Conservation (phyloP, 2,113 vertebrate genomes). For the Atherinomorus stipes region DNA sequence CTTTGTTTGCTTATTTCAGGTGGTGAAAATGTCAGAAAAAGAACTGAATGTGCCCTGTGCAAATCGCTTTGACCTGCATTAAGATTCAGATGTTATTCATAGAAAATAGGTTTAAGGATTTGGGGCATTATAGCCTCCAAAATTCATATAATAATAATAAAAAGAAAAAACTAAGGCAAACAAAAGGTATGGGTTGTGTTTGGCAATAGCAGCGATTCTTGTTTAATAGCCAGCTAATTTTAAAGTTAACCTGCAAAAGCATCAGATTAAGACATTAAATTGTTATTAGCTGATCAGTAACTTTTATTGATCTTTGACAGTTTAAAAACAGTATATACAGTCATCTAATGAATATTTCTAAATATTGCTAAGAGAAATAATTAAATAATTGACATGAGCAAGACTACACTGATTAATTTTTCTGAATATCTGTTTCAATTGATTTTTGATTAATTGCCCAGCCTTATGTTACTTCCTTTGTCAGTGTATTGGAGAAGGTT, state of each 20-base stretch:
- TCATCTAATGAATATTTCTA: too few species aligned
- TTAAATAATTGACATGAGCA: too few species aligned
- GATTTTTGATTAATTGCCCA: too few species aligned
- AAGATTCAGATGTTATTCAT: background rate
- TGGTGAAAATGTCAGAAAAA: slow-evolving; percentile 29
- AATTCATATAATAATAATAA: too few species aligned
- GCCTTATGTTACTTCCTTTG: too few species aligned
- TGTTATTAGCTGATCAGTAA: background rate
- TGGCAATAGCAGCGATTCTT: background rate
- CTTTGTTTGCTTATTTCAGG: background rate
- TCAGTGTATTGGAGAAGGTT: too few species aligned
- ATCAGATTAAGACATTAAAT: background rate
- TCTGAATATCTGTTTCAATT: too few species aligned
- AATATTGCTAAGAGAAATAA: too few species aligned
- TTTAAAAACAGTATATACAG: too few species aligned
- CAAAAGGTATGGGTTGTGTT: background rate
- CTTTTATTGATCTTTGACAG: background rate
- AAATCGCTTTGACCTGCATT: slow-evolving; percentile 31
- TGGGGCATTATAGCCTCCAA: background rate
- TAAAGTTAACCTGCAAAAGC: background rate
- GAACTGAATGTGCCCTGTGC: background rate
- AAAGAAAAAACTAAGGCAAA: slow-evolving; percentile 8
- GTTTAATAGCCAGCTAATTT: background rate
- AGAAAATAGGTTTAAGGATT: background rate
- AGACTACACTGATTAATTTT: too few species aligned